Evolutionary conservation across 1,140 invertebrate species (phyloP).

Genomic region (Littorina saxatilis): DNA sequence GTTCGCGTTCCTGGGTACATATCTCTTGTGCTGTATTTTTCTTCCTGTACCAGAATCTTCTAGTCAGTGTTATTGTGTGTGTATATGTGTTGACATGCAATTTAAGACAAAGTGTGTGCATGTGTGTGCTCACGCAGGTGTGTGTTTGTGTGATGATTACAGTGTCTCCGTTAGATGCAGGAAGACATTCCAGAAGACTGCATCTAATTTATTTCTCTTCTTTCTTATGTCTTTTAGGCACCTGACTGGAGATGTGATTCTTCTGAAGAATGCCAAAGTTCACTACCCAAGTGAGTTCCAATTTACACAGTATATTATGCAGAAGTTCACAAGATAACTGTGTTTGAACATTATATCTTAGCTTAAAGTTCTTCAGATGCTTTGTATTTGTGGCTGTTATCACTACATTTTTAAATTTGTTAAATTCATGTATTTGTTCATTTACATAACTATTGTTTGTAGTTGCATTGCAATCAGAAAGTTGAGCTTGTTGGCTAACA

Average conservation of each 20-base stretch:
- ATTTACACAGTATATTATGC: too few species aligned
- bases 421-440: too few species aligned
- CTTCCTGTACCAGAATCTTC: too few species aligned
- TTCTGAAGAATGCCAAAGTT: constrained; percentile 70
- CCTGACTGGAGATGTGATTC: constrained; percentile 66
- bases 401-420: background rate
- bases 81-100: background rate
- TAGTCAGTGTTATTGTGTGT: background rate
- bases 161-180: background rate
- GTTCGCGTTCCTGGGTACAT: constrained; percentile 67
- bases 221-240: constrained; percentile 56
- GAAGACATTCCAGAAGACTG: too few species aligned
- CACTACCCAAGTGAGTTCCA: constrained; percentile 70
- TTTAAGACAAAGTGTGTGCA: background rate
- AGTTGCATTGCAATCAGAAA: too few species aligned
- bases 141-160: background rate
- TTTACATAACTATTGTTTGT: too few species aligned
- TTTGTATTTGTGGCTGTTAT: too few species aligned
- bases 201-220: too few species aligned
- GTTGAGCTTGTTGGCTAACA: too few species aligned
- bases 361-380: background rate
- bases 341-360: background rate
- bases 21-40: background rate
- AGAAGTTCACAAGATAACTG: too few species aligned
- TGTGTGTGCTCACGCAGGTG: background rate